Conservation (phyloP, 2,797 vertebrate species). For the Siniperca undulata region DNA sequence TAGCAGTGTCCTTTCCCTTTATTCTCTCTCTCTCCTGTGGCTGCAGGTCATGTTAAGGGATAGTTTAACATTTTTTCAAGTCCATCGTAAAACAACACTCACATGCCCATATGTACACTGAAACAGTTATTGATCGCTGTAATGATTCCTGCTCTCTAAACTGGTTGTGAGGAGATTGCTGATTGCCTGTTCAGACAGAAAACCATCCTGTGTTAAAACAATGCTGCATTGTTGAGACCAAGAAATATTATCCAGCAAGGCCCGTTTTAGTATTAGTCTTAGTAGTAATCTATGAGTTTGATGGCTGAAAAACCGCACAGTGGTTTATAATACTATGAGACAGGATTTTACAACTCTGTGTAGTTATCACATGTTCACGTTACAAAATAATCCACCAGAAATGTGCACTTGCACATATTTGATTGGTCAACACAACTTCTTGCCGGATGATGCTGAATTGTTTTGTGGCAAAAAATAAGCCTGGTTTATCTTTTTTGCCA, state of each 20-base stretch:
- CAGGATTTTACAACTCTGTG: not conserved
- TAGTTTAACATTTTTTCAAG: not conserved
- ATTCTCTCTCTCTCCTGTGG: not conserved
- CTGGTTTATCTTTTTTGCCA: not conserved
- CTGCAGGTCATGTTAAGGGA: constrained; percentile 10
- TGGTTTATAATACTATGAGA: not conserved
- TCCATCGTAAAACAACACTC: not conserved
- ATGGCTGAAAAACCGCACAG: not conserved
- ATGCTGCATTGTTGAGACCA: not conserved
- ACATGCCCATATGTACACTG: not conserved
- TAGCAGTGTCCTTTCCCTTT: not conserved
- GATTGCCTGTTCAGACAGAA: not conserved
- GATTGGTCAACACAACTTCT: not conserved
- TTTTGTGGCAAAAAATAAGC: not conserved
- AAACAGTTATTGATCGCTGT: not conserved
- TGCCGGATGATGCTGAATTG: constrained; percentile 11
- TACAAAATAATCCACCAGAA: not conserved
- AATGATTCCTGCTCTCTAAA: not conserved
- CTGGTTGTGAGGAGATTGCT: not conserved
- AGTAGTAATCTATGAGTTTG: not conserved
- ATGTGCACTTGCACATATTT: not conserved
- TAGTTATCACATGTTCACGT: not conserved
- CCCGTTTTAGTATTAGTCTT: not conserved
- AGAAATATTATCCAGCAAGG: not conserved
- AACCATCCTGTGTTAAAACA: not conserved